phyloP scores from a whole-genome alignment of 1,140 invertebrate genomes.

The Cydia fagiglandana region DNA sequence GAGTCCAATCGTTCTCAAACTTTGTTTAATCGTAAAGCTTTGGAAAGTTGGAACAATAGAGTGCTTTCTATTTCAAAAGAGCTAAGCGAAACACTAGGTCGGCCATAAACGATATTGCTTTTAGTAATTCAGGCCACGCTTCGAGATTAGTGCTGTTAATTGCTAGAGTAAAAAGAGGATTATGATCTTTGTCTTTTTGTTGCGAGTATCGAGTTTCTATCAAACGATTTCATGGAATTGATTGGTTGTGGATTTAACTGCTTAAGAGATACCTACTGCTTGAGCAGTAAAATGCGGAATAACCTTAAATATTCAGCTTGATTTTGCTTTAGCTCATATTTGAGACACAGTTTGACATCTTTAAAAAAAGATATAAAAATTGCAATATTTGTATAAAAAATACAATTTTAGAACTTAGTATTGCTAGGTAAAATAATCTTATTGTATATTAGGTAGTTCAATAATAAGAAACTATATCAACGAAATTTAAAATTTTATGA shows the following conservation, averaged over 20 bases:
- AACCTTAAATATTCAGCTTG: no score
- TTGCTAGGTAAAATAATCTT: no score
- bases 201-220: not conserved
- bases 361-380: no score
- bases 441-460: no score
- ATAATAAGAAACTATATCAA: no score
- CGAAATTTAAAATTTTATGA: no score
- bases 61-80: constrained; percentile 8
- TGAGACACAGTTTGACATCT: no score
- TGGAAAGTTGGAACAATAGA: constrained; percentile 7
- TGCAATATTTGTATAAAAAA: no score
- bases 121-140: not conserved
- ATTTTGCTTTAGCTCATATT: no score
- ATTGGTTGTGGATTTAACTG: not conserved
- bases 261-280: no score
- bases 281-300: no score
- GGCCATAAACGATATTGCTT: not conserved
- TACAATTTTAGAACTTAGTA: no score
- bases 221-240: not conserved
- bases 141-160: not conserved
- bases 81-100: not conserved
- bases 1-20: not conserved
- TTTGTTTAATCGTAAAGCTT: constrained; percentile 17
- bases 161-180: not conserved
- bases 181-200: not conserved